Evolutionary conservation across 2,888 invertebrate genomes (phyloP), one percentile per base, ranked within the genome.

Genomic region (Hanleya hanleyi): DNA sequence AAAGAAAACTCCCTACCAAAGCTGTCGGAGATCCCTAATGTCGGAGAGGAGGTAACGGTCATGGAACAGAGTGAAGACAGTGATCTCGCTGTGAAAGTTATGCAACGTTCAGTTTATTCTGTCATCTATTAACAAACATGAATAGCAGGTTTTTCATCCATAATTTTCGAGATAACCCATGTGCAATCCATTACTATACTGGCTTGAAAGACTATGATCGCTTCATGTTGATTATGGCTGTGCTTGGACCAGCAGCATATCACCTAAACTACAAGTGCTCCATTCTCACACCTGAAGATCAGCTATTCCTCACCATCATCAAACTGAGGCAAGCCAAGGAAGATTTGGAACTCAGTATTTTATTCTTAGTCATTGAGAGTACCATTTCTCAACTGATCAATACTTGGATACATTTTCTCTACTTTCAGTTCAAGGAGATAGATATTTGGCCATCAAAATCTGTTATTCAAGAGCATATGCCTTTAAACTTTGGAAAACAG

Each of bases 341-440:
- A 18, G 77, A 80, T 69, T 38, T 67, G 57, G 77, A 80, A 68
- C 70, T 80, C 1, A 37, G 49, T 50, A 35, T 74, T 32, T 49
- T 74, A 12, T 80, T 80, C 38, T 49, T 73, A 26, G 41, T 78
- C 3, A 64, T 67, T 64, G 51, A 67, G 47, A 37, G 65, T 22
- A 71, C 65, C 9, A 69, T 80, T 12, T 75, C 69, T 38, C 70
- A 49, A n/a, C 49, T 80, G n/a, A 66, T 78, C 22, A 49, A 61
- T 3, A 78, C 73, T 26, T 81, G 77, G 77, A 75, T 78, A 26
- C 73, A 68, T 38, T 77, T 80, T 62, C 61, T 80, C 49, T 77
- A 75, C 22, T 77, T 69, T 38, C 78, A 80, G 61, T 36, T 75
- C 26, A 76, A 69, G 29, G 77, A 77, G 69, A 69, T 80, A 18